Base-by-base conservation (phyloP, 1,140 invertebrate genomes). In the Cydia fagiglandana region DNA sequence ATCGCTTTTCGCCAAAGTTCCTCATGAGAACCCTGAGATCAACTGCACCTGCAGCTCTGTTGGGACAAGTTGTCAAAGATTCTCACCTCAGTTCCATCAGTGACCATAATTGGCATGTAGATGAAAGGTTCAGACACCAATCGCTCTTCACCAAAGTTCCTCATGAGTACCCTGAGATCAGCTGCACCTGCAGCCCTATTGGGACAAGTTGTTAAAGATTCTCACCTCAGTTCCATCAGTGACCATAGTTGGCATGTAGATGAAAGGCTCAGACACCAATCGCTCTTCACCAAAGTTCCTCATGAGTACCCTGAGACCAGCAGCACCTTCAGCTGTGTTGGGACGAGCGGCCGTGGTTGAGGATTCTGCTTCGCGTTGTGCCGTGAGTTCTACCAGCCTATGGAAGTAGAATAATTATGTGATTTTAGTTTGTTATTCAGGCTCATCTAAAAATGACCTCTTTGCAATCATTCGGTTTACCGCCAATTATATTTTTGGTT, bases 361-460 rank as follows among this genome's bases (percentile, higher is more conserved):
- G 4, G 90, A 89, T 0, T 92, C 92, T 12, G 89, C 93, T 79
- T 94, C 93, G n/a, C 87, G 84, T 20, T 93, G 87, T 0, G 93
- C 94, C 28, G 93, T 86, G 15, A 97, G 93, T 88, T 97, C 97
- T 66, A 93, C 85, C 30, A 94, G 79, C 77, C 94, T 94, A 76
- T 9, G 76, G 73, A 50, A 53, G 45, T 5, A 70, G 45, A 1
- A 3, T n/a, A 50, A 50, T 15, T 73, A 66, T 34, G 20, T 66
- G 47, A 47, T 17, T 17, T 17, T 3, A 41, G 38, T 41, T 7
- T 38, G 5, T 38, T 41, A 10, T 41, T 41, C 7, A 41, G 38
- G 38, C 38, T 41, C 1, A 41, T 0, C 7, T 41, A 9, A 9
- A 41, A 41, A 41, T 4, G 6, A 38, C 6, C 34, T 4, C 2